Base-by-base conservation (phyloP, 35 echinoderm and acorn worm genomes). In the Heliocidaris tuberculata region DNA sequence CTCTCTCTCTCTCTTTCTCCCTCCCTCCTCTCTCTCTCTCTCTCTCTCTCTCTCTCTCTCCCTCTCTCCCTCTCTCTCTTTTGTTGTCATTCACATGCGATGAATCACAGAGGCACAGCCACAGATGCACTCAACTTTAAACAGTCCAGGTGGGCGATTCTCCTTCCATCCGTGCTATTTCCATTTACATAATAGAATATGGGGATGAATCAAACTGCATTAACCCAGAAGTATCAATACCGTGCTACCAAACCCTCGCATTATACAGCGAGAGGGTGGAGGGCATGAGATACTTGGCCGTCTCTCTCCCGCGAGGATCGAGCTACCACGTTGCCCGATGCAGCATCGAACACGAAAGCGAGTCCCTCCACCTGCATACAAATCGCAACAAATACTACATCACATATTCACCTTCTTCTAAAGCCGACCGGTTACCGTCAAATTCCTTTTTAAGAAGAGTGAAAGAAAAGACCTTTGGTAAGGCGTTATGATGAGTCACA, bases 201-300 rank as follows among this genome's bases (percentile, higher is more conserved):
- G 87, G 29, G 15, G 87, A 89, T 89, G 87, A 89, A 89, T 89
- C 87, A 89, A 89, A 89, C 87, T 89, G 87, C 87, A 89, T 89
- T 89, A 89, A 89, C 87, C 87, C 29, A 89, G 87, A 89, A 89
- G 87, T 89, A 89, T 89, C 87, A 89, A 89, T 89, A 47, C 87
- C 31, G 4, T 48, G 87, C 87, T 89, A 42, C 47, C 32, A 12
- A 48, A 89, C 29, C 9, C 87, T 15, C 2, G 30, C 86, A 88
- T 88, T 88, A 88, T 88, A 42, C 87, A 7, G 31, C 29, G 87
- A 78, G 31, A 32, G 9, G 86, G 3, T 89, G 31, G 31, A 47
- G 31, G 12, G 87, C 12, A 89, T 5, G 87, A 89, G 32, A 89
- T 32, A 89, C 87, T 47, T 9, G 0, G 10, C 87, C 31, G 87